A percentile compares a stretch with the other conserved stretches of the same genome.
Conservation (phyloP, 2,888 invertebrate genomes). For the Sipha maydis region DNA sequence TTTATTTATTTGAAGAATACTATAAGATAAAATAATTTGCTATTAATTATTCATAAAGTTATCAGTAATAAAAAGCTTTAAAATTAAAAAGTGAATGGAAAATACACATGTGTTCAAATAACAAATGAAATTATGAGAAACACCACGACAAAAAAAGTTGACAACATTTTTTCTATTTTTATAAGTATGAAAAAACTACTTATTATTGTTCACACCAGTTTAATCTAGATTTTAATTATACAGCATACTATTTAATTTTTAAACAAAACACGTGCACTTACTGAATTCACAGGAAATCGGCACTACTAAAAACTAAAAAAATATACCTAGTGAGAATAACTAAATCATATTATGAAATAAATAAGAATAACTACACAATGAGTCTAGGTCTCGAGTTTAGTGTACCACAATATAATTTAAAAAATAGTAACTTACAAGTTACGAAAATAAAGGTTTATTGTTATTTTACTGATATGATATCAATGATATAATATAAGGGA, state of each 20-base stretch:
- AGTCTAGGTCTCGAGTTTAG: not conserved
- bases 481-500: constrained; percentile 14
- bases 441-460: not conserved
- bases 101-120: constrained; percentile 14
- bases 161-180: constrained; percentile 35
- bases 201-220: constrained; percentile 43
- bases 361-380: not conserved
- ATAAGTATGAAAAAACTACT: constrained; percentile 3
- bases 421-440: not conserved
- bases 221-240: constrained; percentile 4
- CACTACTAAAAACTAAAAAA: not conserved
- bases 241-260: not conserved
- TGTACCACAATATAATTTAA: not conserved
- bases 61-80: not conserved
- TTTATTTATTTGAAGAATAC: not conserved
- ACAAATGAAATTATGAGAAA: constrained; percentile 27
- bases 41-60: not conserved
- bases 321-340: not conserved
- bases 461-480: not conserved
- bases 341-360: not conserved
- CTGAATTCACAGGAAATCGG: not conserved
- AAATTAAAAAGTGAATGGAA: not conserved
- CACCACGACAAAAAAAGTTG: not conserved
- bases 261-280: constrained; percentile 15
- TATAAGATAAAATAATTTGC: not conserved